Conservation (phyloP, 2,888 invertebrate species). For the Lithophane semibrunnea region DNA sequence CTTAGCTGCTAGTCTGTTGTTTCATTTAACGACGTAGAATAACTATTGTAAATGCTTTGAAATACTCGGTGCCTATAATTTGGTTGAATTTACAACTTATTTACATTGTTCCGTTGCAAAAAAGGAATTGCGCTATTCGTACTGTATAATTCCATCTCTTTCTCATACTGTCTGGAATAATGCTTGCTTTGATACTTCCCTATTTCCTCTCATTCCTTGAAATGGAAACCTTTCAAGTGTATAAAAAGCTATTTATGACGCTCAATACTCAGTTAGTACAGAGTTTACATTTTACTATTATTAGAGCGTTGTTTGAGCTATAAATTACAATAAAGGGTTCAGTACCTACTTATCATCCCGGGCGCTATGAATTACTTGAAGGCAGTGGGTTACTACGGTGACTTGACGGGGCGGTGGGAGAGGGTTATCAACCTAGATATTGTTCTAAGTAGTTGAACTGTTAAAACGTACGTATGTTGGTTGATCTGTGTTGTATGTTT, state of each 20-base stretch:
- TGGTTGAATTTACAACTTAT: no score
- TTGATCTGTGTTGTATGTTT: background rate
- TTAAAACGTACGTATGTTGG: background rate
- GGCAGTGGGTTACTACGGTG: background rate
- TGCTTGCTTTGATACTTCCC: background rate
- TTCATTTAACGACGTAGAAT: background rate
- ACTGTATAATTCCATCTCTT: background rate
- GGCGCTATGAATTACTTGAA: conserved; percentile 42
- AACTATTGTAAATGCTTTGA: background rate
- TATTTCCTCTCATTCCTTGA: background rate
- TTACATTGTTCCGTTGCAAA: background rate
- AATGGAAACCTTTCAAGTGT: background rate
- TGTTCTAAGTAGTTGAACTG: background rate
- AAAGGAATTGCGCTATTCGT: background rate
- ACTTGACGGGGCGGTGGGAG: background rate
- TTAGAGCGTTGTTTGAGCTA: background rate
- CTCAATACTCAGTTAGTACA: background rate
- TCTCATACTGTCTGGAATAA: background rate
- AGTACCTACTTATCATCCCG: conserved; percentile 25
- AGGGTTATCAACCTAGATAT: background rate
- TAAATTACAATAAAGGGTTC: conserved; percentile 25
- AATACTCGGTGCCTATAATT: background rate
- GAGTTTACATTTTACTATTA: background rate
- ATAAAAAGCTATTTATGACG: background rate
- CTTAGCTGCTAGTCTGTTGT: background rate